phyloP scores from a whole-genome alignment of 2,113 vertebrate species.

The Columbina picui region DNA sequence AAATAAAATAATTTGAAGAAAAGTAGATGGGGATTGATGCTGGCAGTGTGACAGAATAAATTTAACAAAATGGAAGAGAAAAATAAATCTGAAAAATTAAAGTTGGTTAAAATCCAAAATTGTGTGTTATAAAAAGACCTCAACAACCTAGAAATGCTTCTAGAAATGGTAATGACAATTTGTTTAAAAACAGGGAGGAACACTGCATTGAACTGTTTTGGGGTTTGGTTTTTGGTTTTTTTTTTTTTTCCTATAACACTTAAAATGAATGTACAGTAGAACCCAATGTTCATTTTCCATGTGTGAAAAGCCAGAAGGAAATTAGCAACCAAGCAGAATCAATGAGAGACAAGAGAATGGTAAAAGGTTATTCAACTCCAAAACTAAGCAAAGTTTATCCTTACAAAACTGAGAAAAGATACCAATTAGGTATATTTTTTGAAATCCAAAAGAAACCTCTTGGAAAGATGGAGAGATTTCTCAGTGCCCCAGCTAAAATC shows the following conservation, averaged over 20 bases:
- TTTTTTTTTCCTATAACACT: neutral
- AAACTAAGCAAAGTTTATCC: neutral
- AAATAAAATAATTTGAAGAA: neutral
- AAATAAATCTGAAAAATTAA: neutral
- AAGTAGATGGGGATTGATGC: neutral
- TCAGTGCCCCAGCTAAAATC: neutral
- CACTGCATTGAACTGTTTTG: neutral
- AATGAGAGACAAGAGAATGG: neutral
- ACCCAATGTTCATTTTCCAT: neutral
- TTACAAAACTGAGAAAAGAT: neutral
- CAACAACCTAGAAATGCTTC: neutral
- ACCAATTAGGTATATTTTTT: neutral
- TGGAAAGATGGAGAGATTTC: neutral
- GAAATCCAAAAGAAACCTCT: neutral
- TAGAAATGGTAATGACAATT: neutral
- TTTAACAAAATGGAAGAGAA: neutral
- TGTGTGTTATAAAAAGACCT: neutral
- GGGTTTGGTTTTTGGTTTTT: too few relatives aligned
- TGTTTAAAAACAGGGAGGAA: neutral
- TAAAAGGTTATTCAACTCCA: neutral
- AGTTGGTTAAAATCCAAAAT: neutral
- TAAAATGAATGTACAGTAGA: neutral
- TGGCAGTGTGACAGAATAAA: neutral
- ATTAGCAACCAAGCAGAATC: neutral
- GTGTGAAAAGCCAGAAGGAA: neutral